Conservation (phyloP, 2,888 invertebrate species). For the Aquatica leii region DNA sequence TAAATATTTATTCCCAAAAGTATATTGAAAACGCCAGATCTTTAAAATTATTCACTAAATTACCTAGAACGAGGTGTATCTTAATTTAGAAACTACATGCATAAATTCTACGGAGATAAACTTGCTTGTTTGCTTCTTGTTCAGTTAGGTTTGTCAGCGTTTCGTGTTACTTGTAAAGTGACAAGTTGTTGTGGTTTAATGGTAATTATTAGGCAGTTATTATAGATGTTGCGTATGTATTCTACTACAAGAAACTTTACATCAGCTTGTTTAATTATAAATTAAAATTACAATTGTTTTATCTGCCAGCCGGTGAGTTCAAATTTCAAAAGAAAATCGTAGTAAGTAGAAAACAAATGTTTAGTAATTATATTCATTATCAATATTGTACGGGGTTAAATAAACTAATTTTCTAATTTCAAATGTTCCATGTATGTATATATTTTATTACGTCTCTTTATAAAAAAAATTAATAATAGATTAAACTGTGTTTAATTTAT, state of each 20-base stretch:
- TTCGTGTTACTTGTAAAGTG: slow-evolving; percentile 12
- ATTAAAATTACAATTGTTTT: not conserved
- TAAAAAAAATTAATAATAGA: too few relatives aligned
- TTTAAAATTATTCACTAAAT: slow-evolving; percentile 16
- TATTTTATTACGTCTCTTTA: too few relatives aligned
- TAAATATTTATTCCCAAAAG: not conserved
- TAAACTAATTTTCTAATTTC: too few relatives aligned
- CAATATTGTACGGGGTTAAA: too few relatives aligned
- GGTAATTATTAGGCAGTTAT: slow-evolving; percentile 19
- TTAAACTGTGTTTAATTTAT: too few relatives aligned
- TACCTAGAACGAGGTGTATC: slow-evolving; percentile 26
- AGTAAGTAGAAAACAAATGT: too few relatives aligned
- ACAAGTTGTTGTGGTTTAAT: slow-evolving; percentile 25
- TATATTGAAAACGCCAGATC: slow-evolving; percentile 8
- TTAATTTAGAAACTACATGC: slow-evolving; percentile 24
- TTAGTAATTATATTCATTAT: too few relatives aligned
- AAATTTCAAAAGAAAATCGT: too few relatives aligned
- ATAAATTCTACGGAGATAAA: slow-evolving; percentile 15
- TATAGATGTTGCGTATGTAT: not conserved
- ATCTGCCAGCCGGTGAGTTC: too few relatives aligned
- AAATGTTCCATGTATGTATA: too few relatives aligned
- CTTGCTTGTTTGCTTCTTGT: slow-evolving; percentile 20
- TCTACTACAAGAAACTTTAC: not conserved
- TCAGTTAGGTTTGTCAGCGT: slow-evolving; percentile 24
- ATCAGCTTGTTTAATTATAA: not conserved